Evolutionary conservation across 1,140 invertebrate genomes (phyloP), one percentile per base, ranked within the genome.

Genomic region (Drosophila obscura): DNA sequence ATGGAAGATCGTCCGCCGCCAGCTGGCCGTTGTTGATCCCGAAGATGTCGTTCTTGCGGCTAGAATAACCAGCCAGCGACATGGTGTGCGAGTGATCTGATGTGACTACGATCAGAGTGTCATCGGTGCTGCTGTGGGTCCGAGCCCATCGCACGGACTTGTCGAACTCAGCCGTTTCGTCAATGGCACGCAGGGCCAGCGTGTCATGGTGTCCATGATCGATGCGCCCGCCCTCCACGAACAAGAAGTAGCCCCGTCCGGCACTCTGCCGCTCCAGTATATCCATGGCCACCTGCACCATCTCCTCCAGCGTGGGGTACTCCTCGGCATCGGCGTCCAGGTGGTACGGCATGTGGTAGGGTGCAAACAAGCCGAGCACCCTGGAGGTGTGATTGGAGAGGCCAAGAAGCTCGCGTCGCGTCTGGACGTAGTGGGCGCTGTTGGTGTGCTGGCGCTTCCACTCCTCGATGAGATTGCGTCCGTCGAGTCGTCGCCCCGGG

Each of bases 181-280:
- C 94, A 1, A 96, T 79, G 4, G 96, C 95, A 5, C 94, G 91
- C 9, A 93, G 92, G 0, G 95, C 95, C 52, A 93, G 90, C 48
- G 93, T 94, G 49, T 94, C 93, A 73, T 96, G 96, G 87, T 96
- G 95, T 1, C 94, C 95, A 59, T 94, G 94, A 92, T 96, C 95
- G 57, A 97, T 96, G 77, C 94, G 93, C 4, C 95, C 95, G 56
- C 93, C 95, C 92, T 95, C 94, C 2, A 95, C 93, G 55, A 95
- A 94, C 0, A 95, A 90, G 41, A 95, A 94, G 71, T 92, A 95
- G 22, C 96, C 96, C 7, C 95, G 93, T n/a, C 96, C 96, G 13
- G 96, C 96, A 16, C 95, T 94, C 22, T 91, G 57, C 57, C 95
- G 94, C 11, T 93, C 91, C 1, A 97, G 92, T 2, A 96, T 92